Evolutionary conservation across 1,140 invertebrate species (phyloP), one percentile per base, ranked within the genome.

Genomic region (Eumeta japonica): DNA sequence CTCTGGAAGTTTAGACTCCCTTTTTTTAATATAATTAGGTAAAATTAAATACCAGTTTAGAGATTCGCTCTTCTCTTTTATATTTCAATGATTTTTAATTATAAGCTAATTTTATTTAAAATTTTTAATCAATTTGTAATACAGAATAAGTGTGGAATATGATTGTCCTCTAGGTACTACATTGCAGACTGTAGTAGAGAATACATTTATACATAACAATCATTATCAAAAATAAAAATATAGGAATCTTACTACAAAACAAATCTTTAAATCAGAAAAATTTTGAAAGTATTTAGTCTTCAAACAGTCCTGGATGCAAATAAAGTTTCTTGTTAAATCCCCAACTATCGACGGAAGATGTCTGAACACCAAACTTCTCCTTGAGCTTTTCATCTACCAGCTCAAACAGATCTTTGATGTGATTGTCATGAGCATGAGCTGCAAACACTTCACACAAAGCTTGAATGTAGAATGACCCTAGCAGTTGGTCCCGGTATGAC

Each of bases 401-500:
- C 45, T 77, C 80, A 28, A 90, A 71, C 46, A 91, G 77, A 50
- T 83, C 77, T 43, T 82, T 77, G 13, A 90, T 50, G 53, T 86
- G 78, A 17, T 68, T 73, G 46, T 82, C 63, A 48, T 81, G 72
- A 5, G 87, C 86, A 50, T 83, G 62, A 29, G 82, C 75, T 66
- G 87, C 87, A 55, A 90, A 87, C 41, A 84, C 77, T 52, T 85
- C 73, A 62, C 88, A 90, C 31, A 91, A 70, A 36, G 80, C 75
- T 55, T 88, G 83, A 35, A 91, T 85, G 52, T 86, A 89, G 85
- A 87, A 89, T 35, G 85, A 85, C 11, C 88, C 89, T 14, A 52
- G 54, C 4, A 55, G 40, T 0, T 40, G 52, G 62, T 90, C 83
- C 28, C 89, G 75, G 56, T 82, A 80, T n/a, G n/a, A n/a, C n/a